These are phyloP conservation scores for Chrysogorgia sp. DNA, from an alignment of 92 coral and sea anemone species.

Conservation along the genomic window DNA sequence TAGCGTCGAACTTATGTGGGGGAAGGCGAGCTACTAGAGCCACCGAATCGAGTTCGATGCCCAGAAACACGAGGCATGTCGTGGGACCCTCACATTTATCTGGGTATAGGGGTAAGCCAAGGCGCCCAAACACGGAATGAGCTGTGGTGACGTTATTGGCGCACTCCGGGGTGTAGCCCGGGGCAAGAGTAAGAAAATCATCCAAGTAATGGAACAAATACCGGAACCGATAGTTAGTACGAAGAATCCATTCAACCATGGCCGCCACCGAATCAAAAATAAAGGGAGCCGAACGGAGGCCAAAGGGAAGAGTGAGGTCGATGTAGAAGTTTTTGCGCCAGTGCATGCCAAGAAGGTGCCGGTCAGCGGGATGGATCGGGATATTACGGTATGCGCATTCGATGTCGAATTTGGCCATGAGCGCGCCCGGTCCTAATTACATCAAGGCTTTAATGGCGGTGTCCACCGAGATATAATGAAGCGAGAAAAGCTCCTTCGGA, in stretches of 20 bases:
- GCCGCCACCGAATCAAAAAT: constrained; percentile 52
- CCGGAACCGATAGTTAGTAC: constrained; percentile 27
- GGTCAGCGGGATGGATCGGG: constrained; percentile 54
- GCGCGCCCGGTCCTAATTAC: constrained; percentile 39
- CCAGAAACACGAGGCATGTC: constrained; percentile 34
- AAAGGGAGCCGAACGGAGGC: too few species aligned
- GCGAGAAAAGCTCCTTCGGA: constrained; percentile 23
- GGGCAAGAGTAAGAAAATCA: constrained; percentile 42
- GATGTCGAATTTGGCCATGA: neutral
- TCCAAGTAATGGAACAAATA: constrained; percentile 47
- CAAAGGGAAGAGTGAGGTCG: too few species aligned
- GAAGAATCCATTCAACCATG: constrained; percentile 57
- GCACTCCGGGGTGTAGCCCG: neutral
- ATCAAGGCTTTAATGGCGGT: constrained; percentile 32
- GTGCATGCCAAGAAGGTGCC: constrained; percentile 50
- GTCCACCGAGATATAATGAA: constrained; percentile 36
- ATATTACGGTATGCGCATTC: constrained; percentile 49
- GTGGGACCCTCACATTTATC: constrained; percentile 56
- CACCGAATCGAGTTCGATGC: constrained; percentile 55
- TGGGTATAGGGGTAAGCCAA: constrained; percentile 49
- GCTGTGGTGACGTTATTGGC: neutral
- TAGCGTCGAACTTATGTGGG: constrained; percentile 35
- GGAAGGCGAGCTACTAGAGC: constrained; percentile 41
- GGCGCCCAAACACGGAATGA: constrained; percentile 34
- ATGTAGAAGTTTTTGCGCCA: constrained; percentile 50